phyloP scores from a whole-genome alignment of 2,797 vertebrate genomes.

The Falco peregrinus region DNA sequence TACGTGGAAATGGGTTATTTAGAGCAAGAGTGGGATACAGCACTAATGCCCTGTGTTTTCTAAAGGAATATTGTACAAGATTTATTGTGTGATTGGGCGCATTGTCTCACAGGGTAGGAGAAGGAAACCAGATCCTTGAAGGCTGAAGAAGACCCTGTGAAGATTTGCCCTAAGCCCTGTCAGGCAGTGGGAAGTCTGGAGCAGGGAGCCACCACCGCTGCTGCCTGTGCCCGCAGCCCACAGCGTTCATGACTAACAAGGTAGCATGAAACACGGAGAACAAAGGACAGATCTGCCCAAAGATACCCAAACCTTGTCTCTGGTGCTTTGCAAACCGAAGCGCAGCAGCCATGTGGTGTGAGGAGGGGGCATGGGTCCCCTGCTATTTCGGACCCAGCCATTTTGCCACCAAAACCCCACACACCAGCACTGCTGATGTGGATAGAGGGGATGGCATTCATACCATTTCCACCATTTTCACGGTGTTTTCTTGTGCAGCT shows the following conservation, averaged over 20 bases:
- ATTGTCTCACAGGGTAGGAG: neutral
- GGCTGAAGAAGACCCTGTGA: neutral
- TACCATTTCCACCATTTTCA: neutral
- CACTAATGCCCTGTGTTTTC: neutral
- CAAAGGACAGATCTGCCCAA: neutral
- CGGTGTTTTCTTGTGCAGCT: neutral
- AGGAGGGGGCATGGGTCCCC: neutral
- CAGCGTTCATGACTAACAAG: fast-evolving
- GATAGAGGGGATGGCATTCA: fast-evolving
- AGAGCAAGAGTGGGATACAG: neutral
- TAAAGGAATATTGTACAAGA: neutral
- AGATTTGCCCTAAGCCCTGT: neutral
- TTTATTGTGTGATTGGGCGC: neutral
- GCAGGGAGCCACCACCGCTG: fast-evolving
- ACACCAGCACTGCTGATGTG: neutral
- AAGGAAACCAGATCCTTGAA: neutral
- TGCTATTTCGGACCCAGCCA: neutral
- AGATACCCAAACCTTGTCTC: neutral
- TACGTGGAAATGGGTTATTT: neutral
- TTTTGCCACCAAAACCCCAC: neutral
- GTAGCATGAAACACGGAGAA: neutral
- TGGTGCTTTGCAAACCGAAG: neutral
- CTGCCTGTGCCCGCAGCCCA: neutral
- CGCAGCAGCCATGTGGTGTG: neutral
- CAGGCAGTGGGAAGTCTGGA: neutral